Conservation (phyloP, 2,888 invertebrate species). For the Cephalotes varians region DNA sequence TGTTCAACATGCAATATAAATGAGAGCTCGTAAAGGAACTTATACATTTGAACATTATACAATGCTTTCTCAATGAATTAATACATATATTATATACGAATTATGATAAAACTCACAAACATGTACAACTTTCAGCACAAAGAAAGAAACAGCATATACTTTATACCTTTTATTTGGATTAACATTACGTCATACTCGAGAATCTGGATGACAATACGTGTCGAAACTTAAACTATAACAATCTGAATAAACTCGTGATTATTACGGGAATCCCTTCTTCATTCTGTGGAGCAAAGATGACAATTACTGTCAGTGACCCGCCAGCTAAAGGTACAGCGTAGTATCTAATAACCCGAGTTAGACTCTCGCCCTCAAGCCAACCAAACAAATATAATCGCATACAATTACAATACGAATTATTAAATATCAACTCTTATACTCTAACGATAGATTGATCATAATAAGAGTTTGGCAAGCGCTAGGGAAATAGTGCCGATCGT, state of each 20-base stretch:
- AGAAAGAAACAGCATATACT: constrained; percentile 46
- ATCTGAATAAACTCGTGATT: constrained; percentile 51
- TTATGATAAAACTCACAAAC: constrained; percentile 39
- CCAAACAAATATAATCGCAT: constrained; percentile 86
- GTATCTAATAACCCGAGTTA: constrained; percentile 86
- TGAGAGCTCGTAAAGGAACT: constrained; percentile 43
- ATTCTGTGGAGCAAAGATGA: constrained; percentile 37
- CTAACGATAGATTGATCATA: constrained; percentile 85
- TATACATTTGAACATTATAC: constrained; percentile 35
- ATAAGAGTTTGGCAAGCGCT: constrained; percentile 71
- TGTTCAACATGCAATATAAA: constrained; percentile 48
- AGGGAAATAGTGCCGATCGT: constrained; percentile 60
- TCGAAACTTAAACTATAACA: constrained; percentile 52
- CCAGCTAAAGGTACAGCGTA: constrained; percentile 86
- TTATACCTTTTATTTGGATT: constrained; percentile 27
- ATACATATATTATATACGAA: constrained; percentile 44
- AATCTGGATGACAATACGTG: constrained; percentile 44
- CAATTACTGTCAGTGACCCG: constrained; percentile 71
- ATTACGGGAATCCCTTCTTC: constrained; percentile 36
- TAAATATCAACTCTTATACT: constrained; percentile 85
- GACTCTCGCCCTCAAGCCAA: constrained; percentile 86
- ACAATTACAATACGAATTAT: constrained; percentile 85
- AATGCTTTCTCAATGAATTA: constrained; percentile 37
- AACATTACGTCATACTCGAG: constrained; percentile 49
- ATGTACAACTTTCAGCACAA: constrained; percentile 49